These are phyloP conservation scores for Fissipunctia ypsillon DNA, from an alignment of 2,888 invertebrate genomes.

Conservation along the genomic window DNA sequence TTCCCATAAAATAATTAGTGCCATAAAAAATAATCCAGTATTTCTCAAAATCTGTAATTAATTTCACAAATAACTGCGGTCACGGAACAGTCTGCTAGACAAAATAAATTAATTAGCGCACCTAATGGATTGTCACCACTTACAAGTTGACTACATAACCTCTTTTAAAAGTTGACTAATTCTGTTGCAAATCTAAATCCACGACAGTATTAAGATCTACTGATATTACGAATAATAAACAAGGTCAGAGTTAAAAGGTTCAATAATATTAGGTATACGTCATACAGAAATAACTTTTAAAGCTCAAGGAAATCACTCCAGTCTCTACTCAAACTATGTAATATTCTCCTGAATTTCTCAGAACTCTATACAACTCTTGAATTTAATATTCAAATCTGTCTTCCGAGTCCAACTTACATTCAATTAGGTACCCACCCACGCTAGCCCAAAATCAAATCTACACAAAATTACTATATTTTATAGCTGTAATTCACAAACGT, in stretches of 20 bases:
- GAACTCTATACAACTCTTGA: not conserved
- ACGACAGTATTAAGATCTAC: not conserved
- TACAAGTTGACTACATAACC: not conserved
- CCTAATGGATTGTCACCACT: not conserved
- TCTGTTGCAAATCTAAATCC: not conserved
- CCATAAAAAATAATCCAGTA: not conserved
- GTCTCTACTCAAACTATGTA: not conserved
- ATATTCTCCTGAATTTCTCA: not conserved
- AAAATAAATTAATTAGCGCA: constrained; percentile 15
- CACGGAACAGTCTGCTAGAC: not conserved
- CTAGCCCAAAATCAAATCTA: not conserved
- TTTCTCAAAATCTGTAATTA: constrained; percentile 1
- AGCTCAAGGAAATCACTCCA: not conserved
- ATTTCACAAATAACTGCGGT: not conserved
- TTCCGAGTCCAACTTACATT: constrained; percentile 7
- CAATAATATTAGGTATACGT: too few relatives aligned
- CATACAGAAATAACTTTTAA: not conserved
- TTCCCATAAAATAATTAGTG: not conserved
- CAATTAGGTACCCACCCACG: constrained; percentile 1
- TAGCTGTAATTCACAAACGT: constrained; percentile 13
- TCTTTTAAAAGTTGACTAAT: not conserved
- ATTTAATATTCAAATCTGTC: constrained; percentile 1
- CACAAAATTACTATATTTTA: constrained; percentile 13
- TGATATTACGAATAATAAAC: not conserved
- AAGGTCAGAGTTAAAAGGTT: not conserved